These are phyloP conservation scores for Anniella stebbinsi DNA, from an alignment of 2,797 vertebrate genomes.

Conservation along the genomic window DNA sequence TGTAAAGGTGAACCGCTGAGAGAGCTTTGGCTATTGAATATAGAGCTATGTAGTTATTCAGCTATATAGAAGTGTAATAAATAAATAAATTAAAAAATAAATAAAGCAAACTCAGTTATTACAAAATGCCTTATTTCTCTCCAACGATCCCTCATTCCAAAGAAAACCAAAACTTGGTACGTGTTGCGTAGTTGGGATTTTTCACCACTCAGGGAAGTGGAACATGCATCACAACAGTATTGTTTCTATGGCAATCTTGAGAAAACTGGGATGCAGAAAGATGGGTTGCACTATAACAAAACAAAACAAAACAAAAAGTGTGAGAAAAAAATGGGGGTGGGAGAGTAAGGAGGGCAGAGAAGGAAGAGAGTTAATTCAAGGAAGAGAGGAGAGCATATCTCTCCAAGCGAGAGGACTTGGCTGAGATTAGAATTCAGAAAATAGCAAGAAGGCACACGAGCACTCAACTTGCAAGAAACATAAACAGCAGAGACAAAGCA, in stretches of 20 bases:
- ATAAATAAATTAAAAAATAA: neutral
- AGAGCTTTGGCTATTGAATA: no score
- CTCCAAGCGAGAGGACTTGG: slow-evolving; percentile 14
- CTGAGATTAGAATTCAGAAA: neutral
- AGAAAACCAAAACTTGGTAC: neutral
- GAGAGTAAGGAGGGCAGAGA: neutral
- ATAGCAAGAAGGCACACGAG: neutral
- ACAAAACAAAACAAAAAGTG: neutral
- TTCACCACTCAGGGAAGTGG: neutral
- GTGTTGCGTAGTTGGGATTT: no score
- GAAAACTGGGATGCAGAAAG: neutral
- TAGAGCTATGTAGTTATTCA: no score
- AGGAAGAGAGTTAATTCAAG: neutral
- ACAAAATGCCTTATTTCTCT: neutral
- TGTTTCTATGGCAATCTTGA: neutral
- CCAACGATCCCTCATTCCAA: neutral
- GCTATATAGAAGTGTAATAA: no score
- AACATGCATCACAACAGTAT: neutral
- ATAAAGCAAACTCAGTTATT: neutral
- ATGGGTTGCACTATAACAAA: neutral
- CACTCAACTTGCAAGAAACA: neutral
- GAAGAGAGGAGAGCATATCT: neutral
- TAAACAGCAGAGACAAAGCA: neutral
- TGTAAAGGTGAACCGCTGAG: neutral
- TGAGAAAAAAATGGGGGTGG: slow-evolving; percentile 2